Percentiles rank a stretch among this genome's conserved stretches.
Evolutionary conservation across 92 coral and sea anemone genomes (phyloP).

Genomic region (Epizoanthus ramosus): DNA sequence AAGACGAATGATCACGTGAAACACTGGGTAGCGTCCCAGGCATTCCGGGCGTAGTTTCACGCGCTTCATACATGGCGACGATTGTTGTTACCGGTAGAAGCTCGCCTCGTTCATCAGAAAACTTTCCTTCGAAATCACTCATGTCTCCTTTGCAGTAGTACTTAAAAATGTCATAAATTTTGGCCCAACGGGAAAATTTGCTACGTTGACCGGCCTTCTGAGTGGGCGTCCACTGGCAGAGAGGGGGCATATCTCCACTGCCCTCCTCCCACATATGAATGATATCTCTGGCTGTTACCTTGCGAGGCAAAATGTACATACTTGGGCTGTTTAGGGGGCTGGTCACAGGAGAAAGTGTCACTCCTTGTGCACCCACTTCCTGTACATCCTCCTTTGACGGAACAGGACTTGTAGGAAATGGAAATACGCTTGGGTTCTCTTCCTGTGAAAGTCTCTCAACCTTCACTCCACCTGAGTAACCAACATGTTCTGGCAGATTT

Average conservation of each 20-base stretch:
- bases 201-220: constrained; percentile 98
- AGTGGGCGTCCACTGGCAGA: constrained; percentile 90
- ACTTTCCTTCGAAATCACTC: constrained; percentile 77
- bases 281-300: constrained; percentile 95
- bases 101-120: constrained; percentile 92
- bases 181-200: constrained; percentile 99
- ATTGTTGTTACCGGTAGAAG: constrained; percentile 93
- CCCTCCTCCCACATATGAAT: constrained; percentile 95
- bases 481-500: constrained; percentile 5
- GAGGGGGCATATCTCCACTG: constrained; percentile 83
- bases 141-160: constrained; percentile 88
- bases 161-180: constrained; percentile 96
- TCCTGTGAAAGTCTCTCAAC: background rate
- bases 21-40: constrained; percentile 45
- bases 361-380: background rate
- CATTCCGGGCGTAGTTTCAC: constrained; percentile 71
- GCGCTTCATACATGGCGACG: constrained; percentile 97
- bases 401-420: background rate
- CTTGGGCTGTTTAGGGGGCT: constrained; percentile 51
- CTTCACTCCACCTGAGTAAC: constrained; percentile 3
- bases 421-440: background rate
- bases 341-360: constrained; percentile 14
- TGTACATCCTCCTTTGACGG: constrained; percentile 1
- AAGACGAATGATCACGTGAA: constrained; percentile 34
- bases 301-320: constrained; percentile 83